These are phyloP conservation scores for Rhincodon typus DNA, from an alignment of 2,797 vertebrate species.

Conservation along the genomic window DNA sequence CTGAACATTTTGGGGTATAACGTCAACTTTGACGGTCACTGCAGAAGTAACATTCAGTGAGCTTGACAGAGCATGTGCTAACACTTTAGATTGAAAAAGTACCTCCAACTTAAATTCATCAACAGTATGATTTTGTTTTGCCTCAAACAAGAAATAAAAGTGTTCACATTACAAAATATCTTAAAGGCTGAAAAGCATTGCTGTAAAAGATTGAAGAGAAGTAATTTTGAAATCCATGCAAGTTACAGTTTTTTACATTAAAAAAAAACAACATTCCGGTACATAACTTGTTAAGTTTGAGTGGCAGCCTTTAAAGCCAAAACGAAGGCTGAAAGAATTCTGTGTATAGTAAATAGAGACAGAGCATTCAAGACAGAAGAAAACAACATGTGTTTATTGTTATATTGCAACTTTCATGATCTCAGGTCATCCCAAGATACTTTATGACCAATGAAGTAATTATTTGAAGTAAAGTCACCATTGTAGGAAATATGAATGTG, in stretches of 20 bases:
- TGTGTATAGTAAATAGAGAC: neutral
- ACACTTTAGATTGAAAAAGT: neutral
- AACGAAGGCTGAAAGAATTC: neutral
- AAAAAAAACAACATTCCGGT: neutral
- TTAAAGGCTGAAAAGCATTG: neutral
- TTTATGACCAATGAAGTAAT: neutral
- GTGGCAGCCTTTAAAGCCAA: neutral
- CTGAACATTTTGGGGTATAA: slow-evolving; percentile 10
- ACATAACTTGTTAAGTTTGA: neutral
- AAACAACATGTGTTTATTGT: neutral
- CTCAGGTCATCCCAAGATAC: neutral
- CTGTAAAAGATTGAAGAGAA: neutral
- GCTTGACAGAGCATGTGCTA: neutral
- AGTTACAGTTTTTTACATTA: neutral
- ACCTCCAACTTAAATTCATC: neutral
- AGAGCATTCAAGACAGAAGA: neutral
- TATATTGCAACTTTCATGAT: neutral
- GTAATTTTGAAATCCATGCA: neutral
- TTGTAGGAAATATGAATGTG: neutral
- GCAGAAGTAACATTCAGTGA: neutral
- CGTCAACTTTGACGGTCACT: neutral
- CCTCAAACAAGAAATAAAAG: neutral
- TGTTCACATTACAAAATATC: neutral
- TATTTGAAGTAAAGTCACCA: neutral
- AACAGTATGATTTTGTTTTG: neutral